These are phyloP conservation scores for Polyploca ridens DNA, from an alignment of 2,888 invertebrate species.

Conservation along the genomic window DNA sequence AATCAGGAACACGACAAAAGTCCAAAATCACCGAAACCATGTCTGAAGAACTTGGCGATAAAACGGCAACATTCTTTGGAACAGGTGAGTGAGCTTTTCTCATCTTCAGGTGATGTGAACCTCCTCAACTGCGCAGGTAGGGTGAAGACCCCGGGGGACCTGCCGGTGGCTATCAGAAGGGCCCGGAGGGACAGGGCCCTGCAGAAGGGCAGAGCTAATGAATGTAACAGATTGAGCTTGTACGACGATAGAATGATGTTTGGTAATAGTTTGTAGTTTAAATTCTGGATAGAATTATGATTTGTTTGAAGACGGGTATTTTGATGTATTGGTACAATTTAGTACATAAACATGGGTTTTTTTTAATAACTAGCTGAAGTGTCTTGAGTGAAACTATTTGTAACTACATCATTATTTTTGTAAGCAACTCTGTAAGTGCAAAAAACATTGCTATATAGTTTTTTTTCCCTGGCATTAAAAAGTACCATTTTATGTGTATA, in stretches of 20 bases:
- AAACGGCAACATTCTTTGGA: constrained; percentile 89
- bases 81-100: constrained; percentile 90
- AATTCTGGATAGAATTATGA: not conserved
- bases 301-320: too few species aligned
- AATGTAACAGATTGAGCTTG: constrained; percentile 90
- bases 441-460: too few species aligned
- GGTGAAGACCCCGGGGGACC: constrained; percentile 92
- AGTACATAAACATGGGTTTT: not conserved
- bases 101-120: constrained; percentile 86
- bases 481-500: not conserved
- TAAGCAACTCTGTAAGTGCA: too few species aligned
- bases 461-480: not conserved
- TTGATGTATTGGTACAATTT: not conserved
- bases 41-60: constrained; percentile 61
- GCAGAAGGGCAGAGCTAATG: constrained; percentile 71
- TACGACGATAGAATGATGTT: constrained; percentile 96
- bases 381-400: too few species aligned
- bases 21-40: constrained; percentile 60
- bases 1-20: constrained; percentile 35
- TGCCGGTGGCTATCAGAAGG: constrained; percentile 90
- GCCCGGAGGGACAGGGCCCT: constrained; percentile 86
- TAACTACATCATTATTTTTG: too few species aligned
- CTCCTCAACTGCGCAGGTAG: constrained; percentile 90
- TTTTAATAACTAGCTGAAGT: too few species aligned
- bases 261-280: constrained; percentile 73